A percentile compares a stretch with the other conserved stretches of the same genome.
These are phyloP conservation scores for Pomatorhinus ruficollis DNA, from an alignment of 2,113 vertebrate genomes.

Conservation along the genomic window DNA sequence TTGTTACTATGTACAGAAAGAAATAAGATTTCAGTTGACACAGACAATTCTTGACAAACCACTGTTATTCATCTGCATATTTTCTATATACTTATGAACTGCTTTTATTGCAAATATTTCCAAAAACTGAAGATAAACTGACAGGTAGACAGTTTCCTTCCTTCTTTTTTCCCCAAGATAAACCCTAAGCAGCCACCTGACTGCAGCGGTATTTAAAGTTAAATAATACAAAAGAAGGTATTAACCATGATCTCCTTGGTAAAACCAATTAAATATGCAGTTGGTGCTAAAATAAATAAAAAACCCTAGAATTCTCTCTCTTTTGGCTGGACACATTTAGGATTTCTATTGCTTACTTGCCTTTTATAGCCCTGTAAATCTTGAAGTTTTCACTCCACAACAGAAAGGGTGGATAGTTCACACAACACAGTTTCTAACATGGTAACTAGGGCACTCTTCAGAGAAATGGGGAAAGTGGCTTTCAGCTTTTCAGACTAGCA, in stretches of 20 bases:
- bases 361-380: neutral
- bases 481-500: neutral
- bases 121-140: neutral
- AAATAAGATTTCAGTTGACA: neutral
- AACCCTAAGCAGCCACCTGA: neutral
- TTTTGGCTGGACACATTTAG: neutral
- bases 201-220: neutral
- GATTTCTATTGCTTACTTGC: neutral
- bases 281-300: neutral
- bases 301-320: neutral
- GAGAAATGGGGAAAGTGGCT: neutral
- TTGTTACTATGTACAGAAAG: neutral
- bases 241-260: neutral
- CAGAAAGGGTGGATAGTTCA: neutral
- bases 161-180: neutral
- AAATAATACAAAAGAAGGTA: neutral
- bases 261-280: neutral
- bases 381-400: neutral
- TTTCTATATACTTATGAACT: neutral
- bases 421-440: neutral
- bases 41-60: neutral
- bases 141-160: neutral
- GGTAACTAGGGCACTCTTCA: neutral
- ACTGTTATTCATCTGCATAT: neutral
- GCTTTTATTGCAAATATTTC: neutral